These are phyloP conservation scores for Polyergus mexicanus DNA, from an alignment of 1,140 invertebrate genomes.

Conservation along the genomic window DNA sequence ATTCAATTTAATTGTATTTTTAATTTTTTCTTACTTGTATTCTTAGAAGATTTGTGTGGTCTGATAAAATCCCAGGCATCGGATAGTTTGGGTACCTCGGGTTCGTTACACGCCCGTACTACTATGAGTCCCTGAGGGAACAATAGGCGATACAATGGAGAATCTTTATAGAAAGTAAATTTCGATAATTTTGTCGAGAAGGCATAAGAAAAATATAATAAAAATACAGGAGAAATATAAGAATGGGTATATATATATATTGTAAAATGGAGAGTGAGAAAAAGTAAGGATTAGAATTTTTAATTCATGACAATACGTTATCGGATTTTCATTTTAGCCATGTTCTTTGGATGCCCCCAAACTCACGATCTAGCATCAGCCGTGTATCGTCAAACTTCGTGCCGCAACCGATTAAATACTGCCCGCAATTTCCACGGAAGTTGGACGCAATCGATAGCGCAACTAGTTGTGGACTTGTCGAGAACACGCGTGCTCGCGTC, in stretches of 20 bases:
- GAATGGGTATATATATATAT: neutral
- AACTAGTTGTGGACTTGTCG: conserved; percentile 53
- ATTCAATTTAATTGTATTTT: too few relatives aligned
- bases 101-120: too few relatives aligned
- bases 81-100: too few relatives aligned
- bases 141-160: too few relatives aligned
- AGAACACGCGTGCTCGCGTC: conserved; percentile 33
- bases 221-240: neutral
- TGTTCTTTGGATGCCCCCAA: neutral
- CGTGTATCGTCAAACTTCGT: conserved; percentile 25
- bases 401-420: conserved; percentile 44
- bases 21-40: too few relatives aligned
- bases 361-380: conserved; percentile 28
- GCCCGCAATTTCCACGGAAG: conserved; percentile 45
- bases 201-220: too few relatives aligned
- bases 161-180: too few relatives aligned
- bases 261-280: neutral
- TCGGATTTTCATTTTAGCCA: conserved; percentile 19
- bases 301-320: conserved; percentile 6
- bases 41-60: too few relatives aligned
- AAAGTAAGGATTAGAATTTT: neutral
- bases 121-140: too few relatives aligned
- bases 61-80: neutral
- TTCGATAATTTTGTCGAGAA: neutral
- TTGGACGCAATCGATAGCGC: conserved; percentile 54